Conservation (phyloP, 2,797 vertebrate genomes). For the Agapornis canus region DNA sequence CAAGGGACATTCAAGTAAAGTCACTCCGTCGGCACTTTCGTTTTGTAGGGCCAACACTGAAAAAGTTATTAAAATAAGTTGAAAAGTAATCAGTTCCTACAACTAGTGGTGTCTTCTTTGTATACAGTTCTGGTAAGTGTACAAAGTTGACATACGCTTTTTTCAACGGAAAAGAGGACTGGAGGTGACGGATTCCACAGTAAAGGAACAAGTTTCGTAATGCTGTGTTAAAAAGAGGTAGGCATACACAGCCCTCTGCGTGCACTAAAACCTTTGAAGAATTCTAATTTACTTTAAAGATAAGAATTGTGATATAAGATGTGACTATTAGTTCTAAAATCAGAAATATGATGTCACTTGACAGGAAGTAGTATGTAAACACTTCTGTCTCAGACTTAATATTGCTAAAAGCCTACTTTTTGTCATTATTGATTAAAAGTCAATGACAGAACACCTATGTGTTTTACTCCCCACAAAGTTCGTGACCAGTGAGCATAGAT, state of each 20-base stretch:
- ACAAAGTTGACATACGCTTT: not conserved
- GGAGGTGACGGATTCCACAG: not conserved
- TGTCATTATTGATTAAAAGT: not conserved
- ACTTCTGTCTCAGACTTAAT: not conserved
- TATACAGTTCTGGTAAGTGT: not conserved
- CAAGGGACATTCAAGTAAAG: not conserved
- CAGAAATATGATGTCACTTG: not conserved
- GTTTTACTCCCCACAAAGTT: not conserved
- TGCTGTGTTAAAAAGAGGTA: not conserved
- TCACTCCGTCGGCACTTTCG: not conserved
- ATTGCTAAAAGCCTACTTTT: not conserved
- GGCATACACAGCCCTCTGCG: not conserved
- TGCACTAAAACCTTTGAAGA: not conserved
- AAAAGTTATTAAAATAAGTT: not conserved
- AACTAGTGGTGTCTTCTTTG: not conserved
- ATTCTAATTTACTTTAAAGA: not conserved
- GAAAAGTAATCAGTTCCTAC: not conserved
- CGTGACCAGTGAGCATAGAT: not conserved
- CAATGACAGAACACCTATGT: not conserved
- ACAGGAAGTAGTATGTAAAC: not conserved
- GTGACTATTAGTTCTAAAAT: not conserved
- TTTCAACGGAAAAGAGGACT: not conserved
- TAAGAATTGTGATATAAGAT: not conserved
- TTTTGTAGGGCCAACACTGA: not conserved
- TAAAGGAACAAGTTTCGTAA: not conserved